phyloP scores from a whole-genome alignment of 1,140 invertebrate genomes.

The Ceratosolen fusciceps region DNA sequence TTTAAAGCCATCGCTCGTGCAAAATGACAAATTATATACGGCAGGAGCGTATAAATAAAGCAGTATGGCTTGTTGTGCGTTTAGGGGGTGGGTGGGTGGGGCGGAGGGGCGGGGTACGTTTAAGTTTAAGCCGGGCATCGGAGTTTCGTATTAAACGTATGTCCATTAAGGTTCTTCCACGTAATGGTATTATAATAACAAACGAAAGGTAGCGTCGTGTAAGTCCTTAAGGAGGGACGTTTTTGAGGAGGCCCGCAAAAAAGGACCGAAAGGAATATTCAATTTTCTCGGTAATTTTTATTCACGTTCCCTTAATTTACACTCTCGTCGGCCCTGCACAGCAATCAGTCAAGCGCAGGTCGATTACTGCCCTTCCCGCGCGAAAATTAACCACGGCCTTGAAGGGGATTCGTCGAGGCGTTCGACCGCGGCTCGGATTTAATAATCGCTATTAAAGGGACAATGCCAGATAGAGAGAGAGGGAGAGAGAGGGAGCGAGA shows the following conservation, averaged over 20 bases:
- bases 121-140: background rate
- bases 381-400: conserved; percentile 43
- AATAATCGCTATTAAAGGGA: conserved; percentile 44
- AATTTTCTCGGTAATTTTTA: conserved; percentile 38
- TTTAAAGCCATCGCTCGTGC: background rate
- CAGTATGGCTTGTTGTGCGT: background rate
- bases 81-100: too few relatives aligned
- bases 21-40: background rate
- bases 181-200: conserved; percentile 4
- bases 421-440: conserved; percentile 48
- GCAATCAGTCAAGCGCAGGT: background rate
- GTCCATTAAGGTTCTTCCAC: background rate
- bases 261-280: conserved; percentile 30
- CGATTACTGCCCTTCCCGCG: conserved; percentile 2
- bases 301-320: conserved; percentile 41
- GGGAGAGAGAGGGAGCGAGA: background rate
- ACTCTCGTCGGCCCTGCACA: background rate
- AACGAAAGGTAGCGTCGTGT: background rate
- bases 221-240: background rate
- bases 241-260: background rate
- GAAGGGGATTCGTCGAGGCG: conserved; percentile 34
- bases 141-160: background rate
- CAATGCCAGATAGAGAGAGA: conserved; percentile 5
- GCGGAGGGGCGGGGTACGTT: too few relatives aligned
- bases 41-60: background rate